Evolutionary conservation across 1,140 invertebrate genomes (phyloP), one percentile per base, ranked within the genome.

Genomic region (Heliconius himera): DNA sequence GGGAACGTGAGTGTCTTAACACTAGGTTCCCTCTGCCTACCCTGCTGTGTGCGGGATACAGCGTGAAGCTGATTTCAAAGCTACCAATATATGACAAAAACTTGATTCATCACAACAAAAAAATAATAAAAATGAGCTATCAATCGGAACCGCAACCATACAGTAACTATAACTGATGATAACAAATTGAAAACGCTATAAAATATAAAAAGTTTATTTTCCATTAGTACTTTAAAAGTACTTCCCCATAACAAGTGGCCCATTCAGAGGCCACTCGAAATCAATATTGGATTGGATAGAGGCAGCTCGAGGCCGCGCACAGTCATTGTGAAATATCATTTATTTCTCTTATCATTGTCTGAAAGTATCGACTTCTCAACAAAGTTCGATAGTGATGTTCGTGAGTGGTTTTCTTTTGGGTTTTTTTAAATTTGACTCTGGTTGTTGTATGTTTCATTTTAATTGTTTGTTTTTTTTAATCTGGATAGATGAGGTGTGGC

Each of bases 271-370:
- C 76, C 81, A 83, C 81, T 81, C 77, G 74, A 82, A 85, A 82
- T 85, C 84, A 81, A 82, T 86, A 83, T 81, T 72, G 71, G 78
- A 87, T 85, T 82, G 81, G 82, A 82, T 79, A 83, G 78, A 83
- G 78, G 72, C 79, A 72, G 78, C 81, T 79, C 75, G 77, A 76
- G 79, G 73, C 75, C 76, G 77, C 76, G 85, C 81, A 82, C 81
- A 56, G 79, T 83, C 79, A 84, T 85, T 86, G 87, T 86, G 82
- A 88, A 89, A 88, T 88, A 84, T 90, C 85, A 89, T 90, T 88
- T 89, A 88, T 90, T 89, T 88, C 85, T 89, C 88, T 89, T 90
- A 90, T 89, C 88, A 85, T 90, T 88, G 88, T 90, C 85, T 87
- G 87, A 73, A 83, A 89, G 86, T 86, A 90, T 90, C 85, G 86